Evolutionary conservation across 2,888 invertebrate species (phyloP).

Genomic region (Sepiola atlantica): DNA sequence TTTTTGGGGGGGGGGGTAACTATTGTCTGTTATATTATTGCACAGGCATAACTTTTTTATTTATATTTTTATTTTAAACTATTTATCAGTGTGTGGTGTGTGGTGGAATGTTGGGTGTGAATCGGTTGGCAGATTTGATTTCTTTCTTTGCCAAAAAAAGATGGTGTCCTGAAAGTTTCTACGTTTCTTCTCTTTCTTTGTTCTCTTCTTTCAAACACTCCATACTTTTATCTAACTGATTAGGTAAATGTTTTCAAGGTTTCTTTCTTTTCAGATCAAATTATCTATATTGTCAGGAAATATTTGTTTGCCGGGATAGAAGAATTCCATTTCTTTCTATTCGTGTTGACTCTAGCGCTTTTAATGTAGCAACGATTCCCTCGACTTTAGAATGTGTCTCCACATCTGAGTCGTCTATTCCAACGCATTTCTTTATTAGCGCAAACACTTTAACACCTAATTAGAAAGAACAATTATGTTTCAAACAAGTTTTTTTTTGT

Average conservation of each 20-base stretch:
- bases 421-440: neutral
- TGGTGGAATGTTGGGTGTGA: neutral
- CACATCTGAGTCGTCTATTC: neutral
- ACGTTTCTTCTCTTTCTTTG: neutral
- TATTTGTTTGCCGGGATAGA: neutral
- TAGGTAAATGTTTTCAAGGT: neutral
- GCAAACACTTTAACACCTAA: neutral
- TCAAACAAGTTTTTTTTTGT: neutral
- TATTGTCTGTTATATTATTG: constrained; percentile 14
- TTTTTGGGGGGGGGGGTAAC: neutral
- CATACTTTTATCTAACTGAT: neutral
- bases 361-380: neutral
- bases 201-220: neutral
- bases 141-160: neutral
- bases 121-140: neutral
- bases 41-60: neutral
- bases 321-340: neutral
- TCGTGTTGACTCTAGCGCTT: neutral
- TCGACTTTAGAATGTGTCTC: neutral
- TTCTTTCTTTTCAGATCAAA: neutral
- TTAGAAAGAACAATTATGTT: neutral
- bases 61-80: neutral
- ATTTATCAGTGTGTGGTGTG: neutral
- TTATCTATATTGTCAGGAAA: constrained; percentile 20
- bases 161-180: neutral